A percentile compares a stretch with the other conserved stretches of the same genome.
phyloP scores from a whole-genome alignment of 2,888 invertebrate genomes.

The Boloria selene region DNA sequence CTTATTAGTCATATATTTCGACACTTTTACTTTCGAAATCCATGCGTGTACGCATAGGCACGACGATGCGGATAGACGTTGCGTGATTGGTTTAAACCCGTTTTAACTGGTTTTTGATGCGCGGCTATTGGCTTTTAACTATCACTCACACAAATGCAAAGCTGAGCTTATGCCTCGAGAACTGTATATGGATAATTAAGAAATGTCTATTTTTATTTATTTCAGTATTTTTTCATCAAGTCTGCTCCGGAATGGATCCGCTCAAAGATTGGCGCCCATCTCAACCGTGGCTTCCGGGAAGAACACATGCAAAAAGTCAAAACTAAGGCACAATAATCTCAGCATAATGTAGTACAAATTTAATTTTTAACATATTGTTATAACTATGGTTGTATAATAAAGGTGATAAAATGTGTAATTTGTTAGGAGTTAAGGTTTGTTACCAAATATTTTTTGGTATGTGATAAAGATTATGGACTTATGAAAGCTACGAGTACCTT shows the following conservation, averaged over 20 bases:
- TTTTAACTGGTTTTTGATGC: too few relatives aligned
- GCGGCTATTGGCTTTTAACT: too few relatives aligned
- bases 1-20: too few relatives aligned
- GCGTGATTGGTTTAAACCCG: too few relatives aligned
- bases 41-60: too few relatives aligned
- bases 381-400: background rate
- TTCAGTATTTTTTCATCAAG: slow-evolving; percentile 80
- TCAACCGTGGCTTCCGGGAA: slow-evolving; percentile 83
- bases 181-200: too few relatives aligned
- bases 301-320: slow-evolving; percentile 82
- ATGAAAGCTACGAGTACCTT: too few relatives aligned
- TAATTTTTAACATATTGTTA: background rate
- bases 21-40: too few relatives aligned
- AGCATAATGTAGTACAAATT: slow-evolving; percentile 23
- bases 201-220: slow-evolving; percentile 42
- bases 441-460: background rate
- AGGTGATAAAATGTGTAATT: background rate
- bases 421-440: background rate
- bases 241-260: slow-evolving; percentile 85
- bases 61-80: too few relatives aligned
- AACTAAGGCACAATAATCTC: slow-evolving; percentile 50
- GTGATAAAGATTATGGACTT: background rate
- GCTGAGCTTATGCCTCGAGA: too few relatives aligned
- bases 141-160: too few relatives aligned
- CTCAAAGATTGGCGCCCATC: slow-evolving; percentile 80